These are phyloP conservation scores for Morpho helenor DNA, from an alignment of 2,888 invertebrate species.

Conservation along the genomic window DNA sequence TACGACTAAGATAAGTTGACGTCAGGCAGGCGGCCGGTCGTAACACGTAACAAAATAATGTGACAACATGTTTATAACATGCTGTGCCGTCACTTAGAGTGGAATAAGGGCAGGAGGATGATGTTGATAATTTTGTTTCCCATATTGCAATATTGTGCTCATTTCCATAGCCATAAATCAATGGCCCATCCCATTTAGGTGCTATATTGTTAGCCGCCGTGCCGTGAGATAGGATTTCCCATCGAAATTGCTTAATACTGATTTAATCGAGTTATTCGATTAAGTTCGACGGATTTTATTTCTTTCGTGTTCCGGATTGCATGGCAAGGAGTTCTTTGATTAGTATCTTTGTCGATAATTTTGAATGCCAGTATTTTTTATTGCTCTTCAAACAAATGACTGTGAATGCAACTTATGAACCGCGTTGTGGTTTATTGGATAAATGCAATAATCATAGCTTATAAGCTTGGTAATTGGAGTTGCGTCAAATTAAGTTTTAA, in stretches of 20 bases:
- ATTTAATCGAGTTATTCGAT: conserved; percentile 7
- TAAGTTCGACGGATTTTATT: conserved; percentile 3
- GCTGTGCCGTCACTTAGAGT: too few relatives aligned
- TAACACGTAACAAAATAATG: too few relatives aligned
- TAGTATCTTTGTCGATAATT: not conserved
- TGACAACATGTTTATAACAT: too few relatives aligned
- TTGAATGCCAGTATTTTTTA: not conserved
- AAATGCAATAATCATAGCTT: too few relatives aligned
- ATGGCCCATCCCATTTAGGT: not conserved
- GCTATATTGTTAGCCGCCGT: not conserved
- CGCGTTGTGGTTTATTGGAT: not conserved
- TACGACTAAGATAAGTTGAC: too few relatives aligned
- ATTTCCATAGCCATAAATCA: not conserved
- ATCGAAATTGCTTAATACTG: conserved; percentile 17
- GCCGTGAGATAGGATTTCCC: conserved; percentile 20
- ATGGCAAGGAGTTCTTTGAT: conserved; percentile 5
- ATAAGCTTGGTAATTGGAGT: too few relatives aligned
- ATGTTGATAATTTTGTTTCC: too few relatives aligned
- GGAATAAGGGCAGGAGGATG: too few relatives aligned
- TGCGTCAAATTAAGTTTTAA: too few relatives aligned
- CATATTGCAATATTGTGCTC: too few relatives aligned
- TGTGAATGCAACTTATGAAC: not conserved
- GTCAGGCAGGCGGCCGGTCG: too few relatives aligned
- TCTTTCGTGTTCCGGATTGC: conserved; percentile 8
- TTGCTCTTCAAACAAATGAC: not conserved